Base-by-base conservation (phyloP, 2,888 invertebrate genomes). In the Amiota mariae region DNA sequence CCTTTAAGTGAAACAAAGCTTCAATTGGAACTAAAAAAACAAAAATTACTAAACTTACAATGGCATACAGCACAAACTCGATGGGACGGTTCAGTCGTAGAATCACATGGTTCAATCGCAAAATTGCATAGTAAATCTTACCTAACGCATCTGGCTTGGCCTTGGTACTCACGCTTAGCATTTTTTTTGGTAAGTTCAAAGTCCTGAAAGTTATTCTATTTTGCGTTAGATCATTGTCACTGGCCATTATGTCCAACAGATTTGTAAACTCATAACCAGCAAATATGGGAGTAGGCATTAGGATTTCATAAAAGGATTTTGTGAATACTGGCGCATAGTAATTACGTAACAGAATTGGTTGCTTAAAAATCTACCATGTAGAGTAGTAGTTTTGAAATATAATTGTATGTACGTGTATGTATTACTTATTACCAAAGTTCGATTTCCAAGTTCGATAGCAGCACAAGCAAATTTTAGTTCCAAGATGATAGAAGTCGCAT, bases 261-360 rank as follows among this genome's bases (percentile, higher is more conserved):
- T 59, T n/a, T 56, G 84, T 80, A 18, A 85, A 75, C 57, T 85
- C 83, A 15, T 81, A 80, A 15, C 81, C 81, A 48, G 76, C 76
- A 70, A 81, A 82, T 49, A 87, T 77, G 57, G 86, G 86, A 48
- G 83, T 81, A 15, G 82, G 82, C 64, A 87, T 66, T 12, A 73
- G 36, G 46, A 85, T 63, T 20, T 79, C 79, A 73, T 87, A 87
- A 6, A n/a, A 6, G 2, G 73, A 18, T 61, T 82, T 24, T 1
- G 82, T 74, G 73, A 87, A 85, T 68, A 72, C 15, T 3, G 86
- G 86, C 2, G 73, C 70, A 77, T 73, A 82, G 46, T 82, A 79
- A 68, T 85, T 85, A 47, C 73, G 79, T 46, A 77, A 74, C 64
- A 79, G 76, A 0, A 87, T 57, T 9, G 79, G 77, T 74, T 82